Percentiles rank a stretch among this genome's conserved stretches.
Conservation (phyloP, 2,888 invertebrate genomes). For the Heteropelma amictum region DNA sequence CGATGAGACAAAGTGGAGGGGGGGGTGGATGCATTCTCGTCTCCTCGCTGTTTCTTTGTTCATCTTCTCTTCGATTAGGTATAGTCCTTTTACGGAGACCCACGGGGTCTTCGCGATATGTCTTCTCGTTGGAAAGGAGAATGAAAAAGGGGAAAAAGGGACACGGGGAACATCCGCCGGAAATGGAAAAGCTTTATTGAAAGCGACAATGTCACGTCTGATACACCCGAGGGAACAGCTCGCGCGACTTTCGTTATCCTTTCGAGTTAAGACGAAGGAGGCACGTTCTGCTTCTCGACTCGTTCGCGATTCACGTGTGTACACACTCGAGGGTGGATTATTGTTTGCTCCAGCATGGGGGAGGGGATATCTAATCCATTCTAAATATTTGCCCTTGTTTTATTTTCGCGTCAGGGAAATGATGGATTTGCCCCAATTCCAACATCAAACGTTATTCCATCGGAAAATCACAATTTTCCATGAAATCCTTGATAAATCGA, state of each 20-base stretch:
- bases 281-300: slow-evolving; percentile 46
- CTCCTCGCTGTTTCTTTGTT: slow-evolving; percentile 25
- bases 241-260: slow-evolving; percentile 43
- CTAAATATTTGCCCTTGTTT: background rate
- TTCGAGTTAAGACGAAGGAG: slow-evolving; percentile 22
- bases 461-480: too few species aligned
- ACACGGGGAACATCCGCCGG: slow-evolving; percentile 16
- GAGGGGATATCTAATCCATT: slow-evolving; percentile 14
- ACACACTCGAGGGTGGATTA: background rate
- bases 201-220: slow-evolving; percentile 65
- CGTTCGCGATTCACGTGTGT: slow-evolving; percentile 10
- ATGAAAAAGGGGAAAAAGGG: too few species aligned
- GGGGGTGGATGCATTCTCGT: too few species aligned
- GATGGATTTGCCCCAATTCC: background rate
- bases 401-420: background rate
- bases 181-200: slow-evolving; percentile 55
- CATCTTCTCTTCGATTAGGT: slow-evolving; percentile 53
- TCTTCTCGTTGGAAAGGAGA: slow-evolving; percentile 22
- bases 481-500: too few species aligned
- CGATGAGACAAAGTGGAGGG: too few species aligned
- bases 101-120: slow-evolving; percentile 39
- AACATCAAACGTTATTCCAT: too few species aligned
- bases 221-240: slow-evolving; percentile 51
- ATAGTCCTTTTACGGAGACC: slow-evolving; percentile 41
- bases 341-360: slow-evolving; percentile 45